A percentile compares a stretch with the other conserved stretches of the same genome.
Evolutionary conservation across 2,797 vertebrate genomes (phyloP).

Genomic region (Hybognathus amarus): DNA sequence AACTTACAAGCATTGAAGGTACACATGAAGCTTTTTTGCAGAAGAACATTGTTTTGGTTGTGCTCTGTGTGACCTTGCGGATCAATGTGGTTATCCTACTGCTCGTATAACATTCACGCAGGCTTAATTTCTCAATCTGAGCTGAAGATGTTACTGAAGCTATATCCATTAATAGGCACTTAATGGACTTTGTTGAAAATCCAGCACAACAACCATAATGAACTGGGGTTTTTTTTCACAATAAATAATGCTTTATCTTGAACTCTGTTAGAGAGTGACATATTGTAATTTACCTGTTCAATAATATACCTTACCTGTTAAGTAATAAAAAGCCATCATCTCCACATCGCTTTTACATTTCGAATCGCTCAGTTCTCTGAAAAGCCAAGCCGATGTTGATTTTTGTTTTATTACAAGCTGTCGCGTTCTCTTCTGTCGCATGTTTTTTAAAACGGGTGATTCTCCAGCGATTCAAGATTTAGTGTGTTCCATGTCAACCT

Average conservation of each 20-base stretch:
- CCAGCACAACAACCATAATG: not conserved
- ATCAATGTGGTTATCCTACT: not conserved
- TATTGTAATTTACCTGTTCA: not conserved
- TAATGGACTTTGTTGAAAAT: not conserved
- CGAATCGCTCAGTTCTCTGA: not conserved
- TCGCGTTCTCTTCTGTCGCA: not conserved
- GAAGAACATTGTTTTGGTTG: not conserved
- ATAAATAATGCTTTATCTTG: no score
- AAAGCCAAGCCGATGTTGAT: not conserved
- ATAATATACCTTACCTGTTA: not conserved
- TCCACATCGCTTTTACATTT: not conserved
- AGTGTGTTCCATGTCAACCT: not conserved
- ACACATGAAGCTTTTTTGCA: not conserved
- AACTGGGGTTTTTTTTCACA: not conserved
- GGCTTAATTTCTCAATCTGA: no score
- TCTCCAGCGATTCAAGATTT: not conserved
- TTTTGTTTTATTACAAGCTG: not conserved
- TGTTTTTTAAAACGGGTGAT: not conserved
- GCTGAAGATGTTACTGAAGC: not conserved
- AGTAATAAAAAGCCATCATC: not conserved
- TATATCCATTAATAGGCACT: not conserved
- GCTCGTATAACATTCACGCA: not conserved
- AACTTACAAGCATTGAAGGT: not conserved
- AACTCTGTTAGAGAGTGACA: no score
- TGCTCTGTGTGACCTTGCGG: not conserved